Conservation (phyloP, 2,113 vertebrate species). For the Sceloporus tristichus region DNA sequence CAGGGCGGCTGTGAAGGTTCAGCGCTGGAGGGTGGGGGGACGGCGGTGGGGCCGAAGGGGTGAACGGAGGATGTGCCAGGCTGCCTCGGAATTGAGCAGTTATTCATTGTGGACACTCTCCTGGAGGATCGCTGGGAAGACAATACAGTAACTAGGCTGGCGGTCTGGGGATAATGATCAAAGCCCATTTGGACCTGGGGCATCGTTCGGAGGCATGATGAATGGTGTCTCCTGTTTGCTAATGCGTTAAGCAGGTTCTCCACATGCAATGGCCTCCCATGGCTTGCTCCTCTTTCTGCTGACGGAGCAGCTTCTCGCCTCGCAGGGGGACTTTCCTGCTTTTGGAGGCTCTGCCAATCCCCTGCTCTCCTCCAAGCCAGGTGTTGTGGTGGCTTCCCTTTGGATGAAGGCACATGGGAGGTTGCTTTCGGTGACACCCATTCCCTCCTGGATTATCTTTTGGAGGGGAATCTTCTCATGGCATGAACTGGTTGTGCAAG, state of each 20-base stretch:
- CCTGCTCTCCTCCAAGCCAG: background rate
- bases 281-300: background rate
- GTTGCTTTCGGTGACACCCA: background rate
- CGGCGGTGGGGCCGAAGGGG: background rate
- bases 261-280: background rate
- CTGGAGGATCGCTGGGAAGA: background rate
- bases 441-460: background rate
- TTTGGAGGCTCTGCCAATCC: too few relatives aligned
- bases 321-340: background rate
- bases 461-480: background rate
- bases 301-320: background rate
- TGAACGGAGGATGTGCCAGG: slow-evolving; percentile 3
- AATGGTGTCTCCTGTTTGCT: background rate
- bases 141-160: background rate
- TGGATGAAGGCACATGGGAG: background rate
- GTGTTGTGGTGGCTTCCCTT: too few relatives aligned
- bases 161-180: slow-evolving; percentile 29
- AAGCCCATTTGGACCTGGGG: background rate
- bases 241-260: slow-evolving; percentile 8
- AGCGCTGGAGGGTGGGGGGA: background rate
- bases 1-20: accelerated
- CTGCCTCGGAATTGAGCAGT: background rate
- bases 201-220: background rate
- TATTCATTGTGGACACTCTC: slow-evolving; percentile 25
- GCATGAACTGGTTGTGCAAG: background rate